These are phyloP conservation scores for Leptarthrus brevirostris DNA, from an alignment of 2,888 invertebrate genomes.

Conservation along the genomic window DNA sequence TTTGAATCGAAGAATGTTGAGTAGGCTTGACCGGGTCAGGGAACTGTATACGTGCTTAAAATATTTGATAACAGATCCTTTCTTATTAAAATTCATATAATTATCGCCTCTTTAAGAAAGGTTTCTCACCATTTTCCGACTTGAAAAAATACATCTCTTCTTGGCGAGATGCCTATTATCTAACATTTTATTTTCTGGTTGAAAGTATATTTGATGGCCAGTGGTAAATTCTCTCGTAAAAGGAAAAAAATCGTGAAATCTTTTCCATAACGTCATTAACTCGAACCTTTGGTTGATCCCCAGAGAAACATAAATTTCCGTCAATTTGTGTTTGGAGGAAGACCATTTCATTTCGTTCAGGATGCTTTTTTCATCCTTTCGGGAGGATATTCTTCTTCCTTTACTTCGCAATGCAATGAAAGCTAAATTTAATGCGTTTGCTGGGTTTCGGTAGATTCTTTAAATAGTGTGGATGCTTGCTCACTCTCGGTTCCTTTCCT, in stretches of 20 bases:
- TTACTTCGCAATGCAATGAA: slow-evolving; percentile 46
- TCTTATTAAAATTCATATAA: no score
- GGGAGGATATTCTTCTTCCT: slow-evolving; percentile 31
- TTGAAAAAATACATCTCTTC: no score
- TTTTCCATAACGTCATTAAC: slow-evolving; percentile 45
- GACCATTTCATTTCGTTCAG: slow-evolving; percentile 54
- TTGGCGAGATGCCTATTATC: no score
- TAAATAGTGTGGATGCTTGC: slow-evolving; percentile 48
- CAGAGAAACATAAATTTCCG: slow-evolving; percentile 53
- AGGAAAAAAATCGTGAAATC: slow-evolving; percentile 36
- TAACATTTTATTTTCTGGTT: slow-evolving; percentile 1
- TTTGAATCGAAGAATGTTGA: no score
- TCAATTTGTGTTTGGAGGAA: slow-evolving; percentile 53
- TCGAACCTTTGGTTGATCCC: slow-evolving; percentile 41
- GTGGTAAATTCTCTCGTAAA: slow-evolving; percentile 10
- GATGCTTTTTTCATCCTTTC: slow-evolving; percentile 52
- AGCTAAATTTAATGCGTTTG: slow-evolving; percentile 52
- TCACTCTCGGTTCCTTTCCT: not conserved
- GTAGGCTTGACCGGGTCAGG: no score
- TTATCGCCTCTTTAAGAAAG: no score
- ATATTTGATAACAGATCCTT: no score
- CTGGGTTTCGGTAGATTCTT: slow-evolving; percentile 43
- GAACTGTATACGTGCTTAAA: no score
- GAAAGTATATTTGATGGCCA: slow-evolving; percentile 24
- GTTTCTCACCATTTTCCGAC: no score